These are phyloP conservation scores for Trachelus tabidus DNA, from an alignment of 2,888 invertebrate genomes.

Conservation along the genomic window DNA sequence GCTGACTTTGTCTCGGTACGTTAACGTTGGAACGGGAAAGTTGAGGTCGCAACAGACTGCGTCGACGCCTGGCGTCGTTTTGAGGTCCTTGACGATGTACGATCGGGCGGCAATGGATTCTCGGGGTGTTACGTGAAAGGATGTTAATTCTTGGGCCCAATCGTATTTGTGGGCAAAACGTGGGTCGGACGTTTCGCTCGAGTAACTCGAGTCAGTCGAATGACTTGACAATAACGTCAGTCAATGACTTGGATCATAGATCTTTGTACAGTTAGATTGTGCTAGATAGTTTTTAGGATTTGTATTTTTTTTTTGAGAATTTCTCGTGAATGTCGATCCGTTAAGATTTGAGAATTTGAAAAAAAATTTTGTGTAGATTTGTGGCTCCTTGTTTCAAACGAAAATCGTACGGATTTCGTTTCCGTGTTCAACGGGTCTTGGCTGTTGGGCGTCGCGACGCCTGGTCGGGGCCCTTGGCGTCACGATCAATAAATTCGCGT, in stretches of 20 bases:
- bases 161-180: background rate
- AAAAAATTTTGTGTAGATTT: too few species aligned
- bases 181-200: background rate
- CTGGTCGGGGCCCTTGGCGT: conserved; percentile 19
- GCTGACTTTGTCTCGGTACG: background rate
- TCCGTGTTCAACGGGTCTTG: background rate
- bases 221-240: background rate
- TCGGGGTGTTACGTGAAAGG: background rate
- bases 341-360: background rate
- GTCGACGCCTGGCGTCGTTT: background rate
- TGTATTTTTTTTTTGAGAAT: background rate
- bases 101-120: background rate
- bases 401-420: background rate
- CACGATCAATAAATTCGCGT: conserved; percentile 44
- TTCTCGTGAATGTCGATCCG: background rate
- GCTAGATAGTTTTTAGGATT: background rate
- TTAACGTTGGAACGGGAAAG: background rate
- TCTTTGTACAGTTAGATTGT: background rate
- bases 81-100: background rate
- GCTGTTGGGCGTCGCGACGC: conserved; percentile 22
- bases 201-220: background rate
- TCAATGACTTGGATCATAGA: background rate
- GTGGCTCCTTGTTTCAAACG: too few species aligned
- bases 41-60: background rate
- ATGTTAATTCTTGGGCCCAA: background rate